phyloP scores from a whole-genome alignment of 2,113 vertebrate species.

The Albula glossodonta region DNA sequence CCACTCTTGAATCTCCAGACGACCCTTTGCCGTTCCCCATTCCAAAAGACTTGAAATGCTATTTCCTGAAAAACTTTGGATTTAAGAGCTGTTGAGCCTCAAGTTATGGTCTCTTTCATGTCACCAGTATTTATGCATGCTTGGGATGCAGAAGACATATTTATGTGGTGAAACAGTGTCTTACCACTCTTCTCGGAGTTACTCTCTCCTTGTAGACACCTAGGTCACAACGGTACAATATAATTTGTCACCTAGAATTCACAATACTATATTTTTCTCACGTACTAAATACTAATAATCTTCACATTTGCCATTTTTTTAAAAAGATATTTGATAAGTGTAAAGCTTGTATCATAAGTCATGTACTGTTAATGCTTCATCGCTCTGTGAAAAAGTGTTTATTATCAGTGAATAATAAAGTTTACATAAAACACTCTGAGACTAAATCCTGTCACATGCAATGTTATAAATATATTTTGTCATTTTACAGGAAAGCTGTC shows the following conservation, averaged over 20 bases:
- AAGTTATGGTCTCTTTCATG: background rate
- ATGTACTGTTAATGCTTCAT: no score
- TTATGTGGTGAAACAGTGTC: constrained; percentile 2
- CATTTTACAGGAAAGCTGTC: no score
- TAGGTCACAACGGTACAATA: background rate
- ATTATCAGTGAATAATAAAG: no score
- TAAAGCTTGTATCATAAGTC: no score
- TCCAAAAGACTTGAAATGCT: constrained; percentile 13
- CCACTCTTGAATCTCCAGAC: background rate
- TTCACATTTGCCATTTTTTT: no score
- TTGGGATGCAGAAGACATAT: background rate
- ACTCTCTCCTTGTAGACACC: background rate
- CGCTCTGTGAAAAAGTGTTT: no score
- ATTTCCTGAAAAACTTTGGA: constrained; percentile 25
- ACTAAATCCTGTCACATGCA: no score
- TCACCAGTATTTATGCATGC: background rate
- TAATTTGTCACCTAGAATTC: background rate
- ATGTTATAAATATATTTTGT: no score
- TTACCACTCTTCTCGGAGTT: background rate
- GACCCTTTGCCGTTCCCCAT: background rate
- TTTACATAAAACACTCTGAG: no score
- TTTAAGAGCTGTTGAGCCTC: constrained; percentile 4
- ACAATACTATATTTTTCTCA: background rate
- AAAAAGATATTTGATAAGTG: no score
- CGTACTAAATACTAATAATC: no score